Evolutionary conservation across 37 sponge, comb jelly and placozoan species (phyloP).

Genomic region (Petrosia ficiformis): DNA sequence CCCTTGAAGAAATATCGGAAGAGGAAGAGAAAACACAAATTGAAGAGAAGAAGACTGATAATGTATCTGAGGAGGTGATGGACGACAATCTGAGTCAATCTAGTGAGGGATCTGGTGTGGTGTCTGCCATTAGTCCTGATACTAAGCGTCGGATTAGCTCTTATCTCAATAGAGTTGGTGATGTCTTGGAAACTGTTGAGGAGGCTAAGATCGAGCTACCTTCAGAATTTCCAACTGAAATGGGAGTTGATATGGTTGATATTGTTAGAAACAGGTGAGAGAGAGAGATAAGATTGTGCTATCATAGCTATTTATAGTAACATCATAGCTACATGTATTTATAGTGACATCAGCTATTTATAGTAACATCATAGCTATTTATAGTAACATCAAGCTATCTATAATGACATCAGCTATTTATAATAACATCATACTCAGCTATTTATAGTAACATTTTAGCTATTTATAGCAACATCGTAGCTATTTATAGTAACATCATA

Average conservation of each 20-base stretch:
- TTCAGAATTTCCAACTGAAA: slow-evolving; percentile 16
- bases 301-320: not conserved
- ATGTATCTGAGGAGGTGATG: not conserved
- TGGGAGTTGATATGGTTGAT: slow-evolving; percentile 44
- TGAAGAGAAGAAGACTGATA: not conserved
- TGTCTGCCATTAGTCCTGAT: not conserved
- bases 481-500: no score
- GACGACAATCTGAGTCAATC: not conserved
- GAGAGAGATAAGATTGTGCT: not conserved
- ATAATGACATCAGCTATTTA: no score
- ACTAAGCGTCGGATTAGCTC: not conserved
- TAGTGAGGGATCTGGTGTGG: not conserved
- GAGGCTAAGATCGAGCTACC: slow-evolving; percentile 18
- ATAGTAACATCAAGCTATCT: no score
- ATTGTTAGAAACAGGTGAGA: slow-evolving; percentile 38
- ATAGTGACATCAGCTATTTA: no score
- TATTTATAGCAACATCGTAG: no score
- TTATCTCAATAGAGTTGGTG: not conserved
- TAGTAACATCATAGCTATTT: no score
- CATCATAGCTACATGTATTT: slow-evolving; percentile 7
- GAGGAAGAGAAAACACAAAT: slow-evolving; percentile 1
- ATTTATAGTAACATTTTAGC: no score
- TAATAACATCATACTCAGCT: no score
- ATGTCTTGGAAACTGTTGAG: not conserved
- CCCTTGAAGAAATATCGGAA: not conserved